Base-by-base conservation (phyloP, 2,888 invertebrate genomes). In the Sarcophaga subvicina region DNA sequence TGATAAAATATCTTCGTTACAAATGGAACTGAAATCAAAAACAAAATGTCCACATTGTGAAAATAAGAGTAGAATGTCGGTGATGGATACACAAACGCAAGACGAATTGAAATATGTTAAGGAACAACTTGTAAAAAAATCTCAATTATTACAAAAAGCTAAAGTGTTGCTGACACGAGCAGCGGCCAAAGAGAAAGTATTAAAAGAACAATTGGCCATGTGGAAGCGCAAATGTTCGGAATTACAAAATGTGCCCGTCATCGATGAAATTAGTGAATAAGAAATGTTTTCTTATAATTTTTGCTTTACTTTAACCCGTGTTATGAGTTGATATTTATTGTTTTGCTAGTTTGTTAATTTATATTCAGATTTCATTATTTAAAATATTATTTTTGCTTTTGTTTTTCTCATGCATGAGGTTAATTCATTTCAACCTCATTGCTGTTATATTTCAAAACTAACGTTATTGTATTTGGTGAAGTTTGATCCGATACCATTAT, bases 401-500 rank as follows among this genome's bases (percentile, higher is more conserved):
- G 11, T 45, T 69, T 64, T 82, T 14, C 60, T 27, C 45, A 78
- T n/a, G 59, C 63, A 27, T 59, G 20, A 62, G 66, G 47, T 90
- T 85, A 92, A 66, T 89, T 90, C 93, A 93, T 93, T 89, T 93
- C 93, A 22, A 93, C 93, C 93, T 95, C 96, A 92, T 95, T 93
- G 45, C 93, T 90, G 92, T 94, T 95, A 92, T 96, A 96, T 92
- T 96, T 96, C 45, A 98, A 94, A 92, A 95, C 96, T 80, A 97
- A 94, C n/a, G 96, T 95, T 72, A 98, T 94, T 11, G 97, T 96
- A 90, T 95, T 96, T 0, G 99, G 98, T 6, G 97, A 96, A 4
- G 99, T 99, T 25, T 96, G 94, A 94, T 99, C 99, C 0, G 99
- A 98, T 2, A 99, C 98, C 89, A 98, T 95, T 79, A 99, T 94